A percentile compares a stretch with the other conserved stretches of the same genome.
Conservation (phyloP, 2,113 vertebrate genomes). For the Pelecanoides urinatrix region DNA sequence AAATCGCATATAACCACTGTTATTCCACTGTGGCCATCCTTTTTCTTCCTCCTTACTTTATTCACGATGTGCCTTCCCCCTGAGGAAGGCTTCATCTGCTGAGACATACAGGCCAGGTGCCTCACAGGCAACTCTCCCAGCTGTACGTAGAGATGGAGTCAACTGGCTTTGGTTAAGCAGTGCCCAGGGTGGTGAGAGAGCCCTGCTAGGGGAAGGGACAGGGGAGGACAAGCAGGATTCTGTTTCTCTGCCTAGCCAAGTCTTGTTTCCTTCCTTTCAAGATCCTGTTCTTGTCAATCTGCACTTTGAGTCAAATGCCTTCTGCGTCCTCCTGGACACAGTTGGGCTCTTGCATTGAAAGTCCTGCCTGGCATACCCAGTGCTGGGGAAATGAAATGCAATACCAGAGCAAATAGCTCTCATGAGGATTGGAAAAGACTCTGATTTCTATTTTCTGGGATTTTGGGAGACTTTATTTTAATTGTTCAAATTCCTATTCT, state of each 20-base stretch:
- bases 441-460: background rate
- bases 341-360: background rate
- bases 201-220: background rate
- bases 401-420: background rate
- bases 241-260: conserved; percentile 18
- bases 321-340: background rate
- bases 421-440: background rate
- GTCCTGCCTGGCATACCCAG: background rate
- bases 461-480: background rate
- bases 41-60: background rate
- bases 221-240: background rate
- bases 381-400: background rate
- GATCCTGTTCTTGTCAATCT: conserved; percentile 46
- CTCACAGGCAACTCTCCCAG: background rate
- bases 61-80: background rate
- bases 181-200: background rate
- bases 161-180: background rate
- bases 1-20: background rate
- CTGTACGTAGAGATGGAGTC: background rate
- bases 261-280: conserved; percentile 41
- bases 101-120: background rate
- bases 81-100: background rate
- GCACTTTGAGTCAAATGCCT: background rate
- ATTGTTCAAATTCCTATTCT: background rate
- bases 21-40: background rate